Evolutionary conservation across 2,797 vertebrate genomes (phyloP).

Genomic region (Neosilurus hyrtlii): DNA sequence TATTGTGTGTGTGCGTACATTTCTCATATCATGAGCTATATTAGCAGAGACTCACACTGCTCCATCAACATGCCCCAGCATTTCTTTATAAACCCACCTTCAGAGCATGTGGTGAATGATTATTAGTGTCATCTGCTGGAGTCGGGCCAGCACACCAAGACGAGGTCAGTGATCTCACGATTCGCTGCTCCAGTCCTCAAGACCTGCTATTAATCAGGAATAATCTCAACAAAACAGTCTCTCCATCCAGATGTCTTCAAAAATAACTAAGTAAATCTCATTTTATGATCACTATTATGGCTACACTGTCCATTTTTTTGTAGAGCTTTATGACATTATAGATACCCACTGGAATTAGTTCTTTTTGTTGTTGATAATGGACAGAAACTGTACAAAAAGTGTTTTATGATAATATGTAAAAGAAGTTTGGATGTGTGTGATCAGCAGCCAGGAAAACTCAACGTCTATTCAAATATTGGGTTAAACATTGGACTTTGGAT

Average conservation of each 20-base stretch:
- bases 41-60: constrained; percentile 31
- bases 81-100: constrained; percentile 33
- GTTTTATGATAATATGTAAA: constrained; percentile 42
- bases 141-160: constrained; percentile 19
- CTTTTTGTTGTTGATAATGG: constrained; percentile 44
- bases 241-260: constrained; percentile 4
- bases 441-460: constrained; percentile 21
- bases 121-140: constrained; percentile 39
- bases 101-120: constrained; percentile 35
- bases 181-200: constrained; percentile 24
- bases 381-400: constrained; percentile 44
- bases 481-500: background rate
- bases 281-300: constrained; percentile 40
- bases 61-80: constrained; percentile 27
- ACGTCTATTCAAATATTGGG: background rate
- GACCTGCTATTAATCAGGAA: constrained; percentile 34
- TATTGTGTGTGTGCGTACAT: constrained; percentile 14
- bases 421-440: constrained; percentile 41
- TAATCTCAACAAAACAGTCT: constrained; percentile 17
- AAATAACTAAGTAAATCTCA: constrained; percentile 32
- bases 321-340: constrained; percentile 37
- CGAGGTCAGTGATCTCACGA: constrained; percentile 5
- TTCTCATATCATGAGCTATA: constrained; percentile 29
- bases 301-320: constrained; percentile 21
- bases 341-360: constrained; percentile 32